Evolutionary conservation across 2,113 vertebrate genomes (phyloP), one percentile per base, ranked within the genome.

Genomic region (Acrocephalus arundinaceus): DNA sequence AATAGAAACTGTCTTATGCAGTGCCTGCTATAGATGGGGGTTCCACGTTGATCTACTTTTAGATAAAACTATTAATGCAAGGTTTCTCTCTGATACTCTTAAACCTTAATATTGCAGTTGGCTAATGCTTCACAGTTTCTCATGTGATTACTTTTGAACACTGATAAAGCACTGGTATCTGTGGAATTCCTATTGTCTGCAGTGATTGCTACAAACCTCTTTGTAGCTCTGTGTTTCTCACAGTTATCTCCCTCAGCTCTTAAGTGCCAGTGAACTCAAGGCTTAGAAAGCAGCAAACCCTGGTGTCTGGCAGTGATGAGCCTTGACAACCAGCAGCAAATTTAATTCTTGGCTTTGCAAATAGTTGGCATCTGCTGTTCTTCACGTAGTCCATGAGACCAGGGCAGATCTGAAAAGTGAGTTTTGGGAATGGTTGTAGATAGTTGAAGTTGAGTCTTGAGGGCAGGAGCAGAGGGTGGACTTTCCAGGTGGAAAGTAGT

Each of bases 1-100:
- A 81, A 93, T 78, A 88, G 85, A 75, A 88, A 78, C 80, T 84
- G 87, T 77, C 58, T 93, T 37, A 30, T 6, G 24, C 48, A 37
- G 35, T 58, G 66, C 39, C 59, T 94, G 52, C 82, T 88, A 8
- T 62, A 84, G 65, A 66, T 0, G 3, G 66, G 58, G 61, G 25
- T 85, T 94, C 87, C 82, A 49, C 73, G 1, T 46, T 88, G 79
- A 62, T 85, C 88, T 96, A 22, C 92, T 93, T 92, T 80, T 83
- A 93, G 52, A 37, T 86, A 75, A 80, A 88, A 80, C 43, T 73
- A 15, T 74, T 94, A 74, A 84, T 83, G 57, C 51, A 52, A 35
- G 39, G 41, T 79, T 94, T 89, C 62, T 84, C 59, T 78, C 39
- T 65, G 45, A 33, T 81, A 22, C 41, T 87, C 39, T 33, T 77